Percentiles rank a stretch among this genome's conserved stretches.
Conservation (phyloP, 2,888 invertebrate species). For the Kuschelorhynchus macadamiae region DNA sequence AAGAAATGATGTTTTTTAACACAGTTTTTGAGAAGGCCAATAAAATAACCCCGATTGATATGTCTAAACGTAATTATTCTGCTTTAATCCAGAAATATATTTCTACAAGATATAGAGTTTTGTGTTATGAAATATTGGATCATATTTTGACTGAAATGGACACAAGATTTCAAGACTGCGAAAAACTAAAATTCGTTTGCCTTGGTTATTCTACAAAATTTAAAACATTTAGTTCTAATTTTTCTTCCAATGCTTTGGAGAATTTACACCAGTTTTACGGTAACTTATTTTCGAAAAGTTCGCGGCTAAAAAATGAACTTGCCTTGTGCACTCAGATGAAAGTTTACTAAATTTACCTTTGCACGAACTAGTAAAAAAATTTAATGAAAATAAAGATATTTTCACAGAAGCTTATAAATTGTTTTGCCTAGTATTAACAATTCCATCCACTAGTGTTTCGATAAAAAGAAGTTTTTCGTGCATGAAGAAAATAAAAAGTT, state of each 20-base stretch:
- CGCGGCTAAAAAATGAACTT: too few species aligned
- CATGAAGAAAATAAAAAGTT: too few species aligned
- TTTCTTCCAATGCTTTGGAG: slow-evolving; percentile 12
- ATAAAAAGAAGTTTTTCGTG: too few species aligned
- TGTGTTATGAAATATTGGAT: slow-evolving; percentile 13
- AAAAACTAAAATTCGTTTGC: slow-evolving; percentile 23
- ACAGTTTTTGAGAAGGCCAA: slow-evolving; percentile 15
- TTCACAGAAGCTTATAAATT: neutral
- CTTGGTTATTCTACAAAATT: slow-evolving; percentile 18
- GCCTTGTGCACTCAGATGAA: too few species aligned
- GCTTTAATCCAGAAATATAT: too few species aligned
- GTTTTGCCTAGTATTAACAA: too few species aligned
- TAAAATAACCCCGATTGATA: neutral
- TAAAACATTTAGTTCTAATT: slow-evolving; percentile 1
- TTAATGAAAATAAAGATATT: neutral
- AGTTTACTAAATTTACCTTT: too few species aligned
- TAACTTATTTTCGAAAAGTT: too few species aligned
- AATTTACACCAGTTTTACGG: too few species aligned
- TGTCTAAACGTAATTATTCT: neutral
- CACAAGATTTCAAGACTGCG: slow-evolving; percentile 20
- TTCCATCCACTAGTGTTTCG: neutral
- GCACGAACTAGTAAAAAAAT: too few species aligned
- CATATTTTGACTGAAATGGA: slow-evolving; percentile 25
- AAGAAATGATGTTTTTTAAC: slow-evolving; percentile 24
- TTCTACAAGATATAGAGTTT: neutral